Base-by-base conservation (phyloP, 2,797 vertebrate species). In the Cirrhinus molitorella region DNA sequence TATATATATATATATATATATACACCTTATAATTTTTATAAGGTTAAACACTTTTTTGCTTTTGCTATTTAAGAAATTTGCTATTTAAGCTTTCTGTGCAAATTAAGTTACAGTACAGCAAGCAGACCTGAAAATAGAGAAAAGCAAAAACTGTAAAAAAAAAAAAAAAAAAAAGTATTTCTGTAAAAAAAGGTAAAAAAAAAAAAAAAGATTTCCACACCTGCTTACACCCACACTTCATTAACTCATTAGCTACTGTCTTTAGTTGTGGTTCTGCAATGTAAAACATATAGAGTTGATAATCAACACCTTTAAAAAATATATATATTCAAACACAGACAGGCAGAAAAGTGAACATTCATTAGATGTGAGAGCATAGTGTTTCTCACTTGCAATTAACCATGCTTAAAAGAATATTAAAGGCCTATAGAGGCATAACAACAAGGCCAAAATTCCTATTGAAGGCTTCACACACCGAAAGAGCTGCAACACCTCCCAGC, bases 261-360 rank as follows among this genome's bases (percentile, higher is more conserved):
- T 53, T 47, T 40, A 34, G 31, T 28, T 81, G 77, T 57, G 53
- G 47, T 73, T 53, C 66, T 74, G 45, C 85, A 86, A 89, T 78
- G 40, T 55, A 61, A 85, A 88, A 87, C 76, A 81, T 87, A 87
- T 80, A 79, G 80, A 63, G 84, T 90, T 81, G 86, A 37, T 83
- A 67, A 81, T 88, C 78, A 79, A 83, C 88, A 83, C 89, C 86
- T 88, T 85, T 86, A 89, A 89, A 86, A 68, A 83, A 89, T 89
- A 83, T 85, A 87, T 14, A 90, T 75, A 84, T 81, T 85, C 57
- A 55, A 70, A 66, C 57, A 84, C 49, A 88, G 79, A 87, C 63
- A 87, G 77, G 80, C 68, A 84, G 53, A 88, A 76, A 75, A 47
- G 43, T 19, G 66, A 73, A 67, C 71, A 80, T 79, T 80, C 47